Conservation (phyloP, 1,140 invertebrate genomes). For the Drosophila eugracilis region DNA sequence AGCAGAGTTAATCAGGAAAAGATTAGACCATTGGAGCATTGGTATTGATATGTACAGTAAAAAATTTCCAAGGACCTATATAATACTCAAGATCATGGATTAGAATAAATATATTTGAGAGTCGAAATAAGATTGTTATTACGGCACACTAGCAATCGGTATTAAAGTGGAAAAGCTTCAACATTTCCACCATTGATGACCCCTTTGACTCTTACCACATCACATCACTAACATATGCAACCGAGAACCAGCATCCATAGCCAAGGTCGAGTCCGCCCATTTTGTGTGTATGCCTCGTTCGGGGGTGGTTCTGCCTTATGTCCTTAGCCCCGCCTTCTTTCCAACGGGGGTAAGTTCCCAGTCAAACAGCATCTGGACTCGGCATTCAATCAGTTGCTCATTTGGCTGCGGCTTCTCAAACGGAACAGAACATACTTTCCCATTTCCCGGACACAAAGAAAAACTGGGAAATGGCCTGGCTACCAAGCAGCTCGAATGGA, state of each 20-base stretch:
- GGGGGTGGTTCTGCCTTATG: slow-evolving; percentile 3
- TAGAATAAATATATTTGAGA: too few relatives aligned
- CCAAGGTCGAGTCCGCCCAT: background rate
- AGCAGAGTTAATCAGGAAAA: background rate
- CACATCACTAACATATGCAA: background rate
- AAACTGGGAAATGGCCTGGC: slow-evolving; percentile 58
- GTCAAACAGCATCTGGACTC: background rate
- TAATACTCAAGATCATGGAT: too few relatives aligned
- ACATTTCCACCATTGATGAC: background rate
- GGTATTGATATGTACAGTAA: too few relatives aligned
- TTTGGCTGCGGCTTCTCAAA: slow-evolving; percentile 9
- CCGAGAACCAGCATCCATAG: background rate
- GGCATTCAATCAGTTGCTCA: slow-evolving; percentile 17
- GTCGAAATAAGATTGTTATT: too few relatives aligned
- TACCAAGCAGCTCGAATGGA: slow-evolving; percentile 66
- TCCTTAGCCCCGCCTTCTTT: slow-evolving; percentile 7
- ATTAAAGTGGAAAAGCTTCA: too few relatives aligned
- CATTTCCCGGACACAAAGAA: background rate
- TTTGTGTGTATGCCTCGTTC: slow-evolving; percentile 6
- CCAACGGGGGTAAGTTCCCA: slow-evolving; percentile 26
- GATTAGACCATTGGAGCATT: too few relatives aligned
- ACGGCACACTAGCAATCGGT: too few relatives aligned
- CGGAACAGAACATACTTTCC: slow-evolving; percentile 4
- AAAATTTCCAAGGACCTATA: too few relatives aligned
- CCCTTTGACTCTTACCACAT: too few relatives aligned